A percentile compares a stretch with the other conserved stretches of the same genome.
phyloP scores from a whole-genome alignment of 1,140 invertebrate species.

The Achroia grisella region DNA sequence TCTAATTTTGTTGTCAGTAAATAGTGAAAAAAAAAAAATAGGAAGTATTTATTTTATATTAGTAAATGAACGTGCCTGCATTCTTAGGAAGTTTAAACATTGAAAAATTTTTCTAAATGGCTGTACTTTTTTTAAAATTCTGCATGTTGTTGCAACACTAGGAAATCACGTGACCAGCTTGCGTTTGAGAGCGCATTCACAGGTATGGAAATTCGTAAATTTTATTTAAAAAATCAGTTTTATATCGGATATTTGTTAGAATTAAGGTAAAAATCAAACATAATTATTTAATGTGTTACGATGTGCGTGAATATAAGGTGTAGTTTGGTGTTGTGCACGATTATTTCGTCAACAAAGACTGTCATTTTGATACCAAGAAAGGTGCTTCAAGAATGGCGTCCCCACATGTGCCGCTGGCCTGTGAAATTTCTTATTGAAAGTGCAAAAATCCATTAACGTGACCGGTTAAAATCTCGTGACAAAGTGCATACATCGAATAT shows the following conservation, averaged over 20 bases:
- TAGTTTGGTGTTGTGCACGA: slow-evolving; percentile 49
- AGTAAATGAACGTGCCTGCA: no score
- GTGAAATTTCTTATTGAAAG: slow-evolving; percentile 57
- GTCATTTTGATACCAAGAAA: slow-evolving; percentile 71
- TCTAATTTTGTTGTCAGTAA: no score
- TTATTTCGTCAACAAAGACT: slow-evolving; percentile 67
- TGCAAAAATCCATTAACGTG: slow-evolving; percentile 60
- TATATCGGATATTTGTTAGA: slow-evolving; percentile 51
- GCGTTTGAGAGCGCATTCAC: slow-evolving; percentile 74
- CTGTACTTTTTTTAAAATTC: no score
- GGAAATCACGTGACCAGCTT: slow-evolving; percentile 71
- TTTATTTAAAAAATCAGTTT: slow-evolving; percentile 65
- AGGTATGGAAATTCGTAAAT: slow-evolving; percentile 72
- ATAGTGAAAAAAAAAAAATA: no score
- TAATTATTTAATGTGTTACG: slow-evolving; percentile 30
- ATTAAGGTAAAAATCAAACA: slow-evolving; percentile 56
- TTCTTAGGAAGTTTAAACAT: no score
- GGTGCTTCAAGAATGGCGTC: slow-evolving; percentile 74
- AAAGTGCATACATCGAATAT: slow-evolving; percentile 20
- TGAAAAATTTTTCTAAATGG: no score
- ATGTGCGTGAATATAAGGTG: slow-evolving; percentile 41
- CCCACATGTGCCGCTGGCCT: slow-evolving; percentile 70
- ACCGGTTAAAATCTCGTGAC: slow-evolving; percentile 38
- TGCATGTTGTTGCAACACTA: slow-evolving; percentile 51
- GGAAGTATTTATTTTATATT: no score